Evolutionary conservation across 2,113 vertebrate genomes (phyloP).

Genomic region (Platanista minor): DNA sequence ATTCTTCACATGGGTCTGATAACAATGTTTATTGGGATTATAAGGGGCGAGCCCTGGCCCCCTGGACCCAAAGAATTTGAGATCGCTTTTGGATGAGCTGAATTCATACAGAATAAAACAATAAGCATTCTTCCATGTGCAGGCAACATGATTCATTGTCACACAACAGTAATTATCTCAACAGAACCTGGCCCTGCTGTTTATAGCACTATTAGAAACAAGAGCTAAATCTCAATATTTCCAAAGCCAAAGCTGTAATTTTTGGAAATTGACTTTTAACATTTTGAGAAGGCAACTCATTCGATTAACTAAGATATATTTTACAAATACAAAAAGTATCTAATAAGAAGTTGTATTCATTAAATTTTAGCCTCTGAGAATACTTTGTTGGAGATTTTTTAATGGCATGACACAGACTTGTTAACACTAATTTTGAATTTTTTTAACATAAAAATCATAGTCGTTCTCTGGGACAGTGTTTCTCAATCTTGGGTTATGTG

Average conservation of each 20-base stretch:
- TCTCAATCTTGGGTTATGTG: neutral
- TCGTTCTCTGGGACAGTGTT: neutral
- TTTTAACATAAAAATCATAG: neutral
- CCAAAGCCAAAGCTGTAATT: slow-evolving; percentile 28
- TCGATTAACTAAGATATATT: slow-evolving; percentile 8
- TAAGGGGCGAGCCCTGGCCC: neutral
- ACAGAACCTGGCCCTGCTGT: slow-evolving; percentile 9
- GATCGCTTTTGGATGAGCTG: neutral
- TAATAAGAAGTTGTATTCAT: neutral
- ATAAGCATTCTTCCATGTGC: neutral
- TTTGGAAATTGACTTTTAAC: slow-evolving; percentile 23
- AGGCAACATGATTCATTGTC: slow-evolving; percentile 24
- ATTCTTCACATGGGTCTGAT: neutral
- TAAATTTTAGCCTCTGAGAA: neutral
- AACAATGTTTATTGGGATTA: neutral
- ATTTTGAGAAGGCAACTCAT: neutral
- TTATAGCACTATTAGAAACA: neutral
- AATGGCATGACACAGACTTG: neutral
- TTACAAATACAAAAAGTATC: slow-evolving; percentile 12
- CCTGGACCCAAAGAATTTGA: neutral
- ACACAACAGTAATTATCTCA: slow-evolving; percentile 20
- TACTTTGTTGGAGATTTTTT: neutral
- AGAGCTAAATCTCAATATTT: slow-evolving; percentile 20
- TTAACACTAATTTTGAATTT: neutral
- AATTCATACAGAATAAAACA: neutral